Conservation (phyloP, 2,888 invertebrate genomes). For the Stenodema calcarata region DNA sequence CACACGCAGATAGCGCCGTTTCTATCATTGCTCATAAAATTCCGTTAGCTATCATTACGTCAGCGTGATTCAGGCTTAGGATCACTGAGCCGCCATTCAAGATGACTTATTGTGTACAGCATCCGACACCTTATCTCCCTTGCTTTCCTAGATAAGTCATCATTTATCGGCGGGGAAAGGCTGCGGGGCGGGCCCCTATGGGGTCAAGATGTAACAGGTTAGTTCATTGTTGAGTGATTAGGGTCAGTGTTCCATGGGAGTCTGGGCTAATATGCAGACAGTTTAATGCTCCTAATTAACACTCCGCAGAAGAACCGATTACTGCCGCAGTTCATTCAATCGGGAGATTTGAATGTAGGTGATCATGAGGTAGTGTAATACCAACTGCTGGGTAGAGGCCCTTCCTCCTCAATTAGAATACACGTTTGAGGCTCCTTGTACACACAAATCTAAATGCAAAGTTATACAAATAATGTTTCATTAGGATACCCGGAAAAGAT, state of each 20-base stretch:
- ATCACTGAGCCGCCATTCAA: too few species aligned
- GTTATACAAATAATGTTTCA: too few species aligned
- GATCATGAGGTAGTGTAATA: neutral
- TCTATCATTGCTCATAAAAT: too few species aligned
- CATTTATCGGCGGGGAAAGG: neutral
- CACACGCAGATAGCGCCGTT: too few species aligned
- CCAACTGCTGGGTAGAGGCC: too few species aligned
- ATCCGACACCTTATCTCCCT: neutral
- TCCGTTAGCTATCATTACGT: too few species aligned
- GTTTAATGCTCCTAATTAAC: constrained; percentile 1
- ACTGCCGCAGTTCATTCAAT: neutral
- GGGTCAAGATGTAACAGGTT: constrained; percentile 27
- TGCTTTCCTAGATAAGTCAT: neutral
- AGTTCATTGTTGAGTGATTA: constrained; percentile 27
- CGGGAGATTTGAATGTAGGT: neutral
- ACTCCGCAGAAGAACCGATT: neutral
- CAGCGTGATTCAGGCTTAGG: too few species aligned
- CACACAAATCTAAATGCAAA: too few species aligned
- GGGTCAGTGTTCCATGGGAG: constrained; percentile 2
- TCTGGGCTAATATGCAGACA: neutral
- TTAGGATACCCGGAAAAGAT: too few species aligned
- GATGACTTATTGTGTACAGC: too few species aligned
- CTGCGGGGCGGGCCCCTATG: neutral
- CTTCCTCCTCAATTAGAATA: too few species aligned
- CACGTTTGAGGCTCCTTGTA: too few species aligned